Percentiles rank a stretch among this genome's conserved stretches.
Evolutionary conservation across 2,888 invertebrate genomes (phyloP).

Genomic region (Agrochola lota): DNA sequence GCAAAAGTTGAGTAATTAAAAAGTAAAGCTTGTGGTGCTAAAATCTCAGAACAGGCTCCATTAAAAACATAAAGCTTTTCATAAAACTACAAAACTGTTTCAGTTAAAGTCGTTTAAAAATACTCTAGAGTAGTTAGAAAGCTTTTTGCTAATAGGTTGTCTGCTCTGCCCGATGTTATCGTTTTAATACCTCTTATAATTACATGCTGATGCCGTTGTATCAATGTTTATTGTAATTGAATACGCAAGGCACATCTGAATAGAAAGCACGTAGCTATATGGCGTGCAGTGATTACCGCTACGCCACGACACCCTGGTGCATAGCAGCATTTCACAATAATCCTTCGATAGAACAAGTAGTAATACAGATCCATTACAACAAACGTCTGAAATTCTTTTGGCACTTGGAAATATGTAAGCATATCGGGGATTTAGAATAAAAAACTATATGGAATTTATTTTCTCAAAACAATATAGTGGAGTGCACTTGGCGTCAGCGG

Average conservation of each 20-base stretch:
- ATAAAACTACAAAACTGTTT: constrained; percentile 23
- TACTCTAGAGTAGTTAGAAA: constrained; percentile 12
- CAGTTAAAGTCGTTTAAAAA: constrained; percentile 13
- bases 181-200: constrained; percentile 19
- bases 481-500: constrained; percentile 57
- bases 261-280: constrained; percentile 73
- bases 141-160: constrained; percentile 43
- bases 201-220: constrained; percentile 29
- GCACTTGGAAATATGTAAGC: background rate
- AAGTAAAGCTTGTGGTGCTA: constrained; percentile 7
- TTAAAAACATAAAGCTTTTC: constrained; percentile 29
- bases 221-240: constrained; percentile 63
- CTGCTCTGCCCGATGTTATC: constrained; percentile 18
- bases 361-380: background rate
- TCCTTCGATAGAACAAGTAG: constrained; percentile 68
- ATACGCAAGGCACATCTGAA: constrained; percentile 69
- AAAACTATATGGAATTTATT: background rate
- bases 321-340: constrained; percentile 52
- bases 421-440: background rate
- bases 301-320: constrained; percentile 55
- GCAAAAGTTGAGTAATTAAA: constrained; percentile 6
- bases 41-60: background rate
- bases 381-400: background rate
- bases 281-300: constrained; percentile 70
- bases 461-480: constrained; percentile 7